Base-by-base conservation (phyloP, 2,113 vertebrate genomes). In the Oceanites oceanicus region DNA sequence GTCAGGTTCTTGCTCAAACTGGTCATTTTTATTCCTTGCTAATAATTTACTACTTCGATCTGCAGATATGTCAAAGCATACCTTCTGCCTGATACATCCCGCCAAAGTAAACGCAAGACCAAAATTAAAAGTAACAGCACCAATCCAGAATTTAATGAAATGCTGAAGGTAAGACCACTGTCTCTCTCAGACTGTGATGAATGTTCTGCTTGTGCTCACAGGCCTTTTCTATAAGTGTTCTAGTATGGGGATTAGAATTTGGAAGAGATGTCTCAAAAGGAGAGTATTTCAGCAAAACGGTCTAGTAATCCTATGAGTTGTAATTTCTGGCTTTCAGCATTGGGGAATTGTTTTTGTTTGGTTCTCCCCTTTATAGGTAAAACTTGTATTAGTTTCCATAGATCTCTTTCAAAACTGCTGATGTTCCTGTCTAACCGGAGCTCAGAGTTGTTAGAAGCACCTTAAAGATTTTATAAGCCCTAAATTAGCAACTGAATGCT, bases 71-170 rank as follows among this genome's bases (percentile, higher is more conserved):
- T 99, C 92, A 99, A 99, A 98, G 97, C 99, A 3, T 99, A 99
- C 96, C 99, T 99, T 50, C 98, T 99, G 92, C 99, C 99, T 26
- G 99, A 99, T 88, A 99, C 97, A n/a, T 99, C 99, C 44, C 98
- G 99, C 75, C 99, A 99, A 96, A 99, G 99, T 92, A 99, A 99
- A 93, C 98, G 99, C 93, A 99, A 99, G 98, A 99, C 99, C 65
- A 99, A 99, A 98, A 98, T 99, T 96, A 99, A 99, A 97, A 98
- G 98, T 94, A 99, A 99, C 97, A 99, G 97, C 97, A 99, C 98
- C 61, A 99, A 99, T 97, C 99, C 99, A 5, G 98, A 99, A 87
- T 99, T 99, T 95, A 99, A 99, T 62, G 99, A 99, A 97, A 99
- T 94, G 0, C 97, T 99, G 86, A 99, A 99, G 98, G 99, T 99